phyloP scores from a whole-genome alignment of 1,140 invertebrate species.

The Cherax destructor region DNA sequence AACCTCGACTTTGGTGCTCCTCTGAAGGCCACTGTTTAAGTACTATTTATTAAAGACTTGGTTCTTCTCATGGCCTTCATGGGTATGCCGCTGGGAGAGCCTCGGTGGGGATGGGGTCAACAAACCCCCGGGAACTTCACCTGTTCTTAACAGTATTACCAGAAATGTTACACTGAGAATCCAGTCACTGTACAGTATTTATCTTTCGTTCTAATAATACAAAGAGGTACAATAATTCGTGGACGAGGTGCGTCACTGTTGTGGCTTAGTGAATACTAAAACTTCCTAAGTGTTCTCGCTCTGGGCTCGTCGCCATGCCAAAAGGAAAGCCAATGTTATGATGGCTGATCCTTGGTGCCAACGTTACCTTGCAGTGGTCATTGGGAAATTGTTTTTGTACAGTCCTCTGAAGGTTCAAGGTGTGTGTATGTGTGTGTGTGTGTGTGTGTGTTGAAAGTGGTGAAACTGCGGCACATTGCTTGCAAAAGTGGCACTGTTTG shows the following conservation, averaged over 20 bases:
- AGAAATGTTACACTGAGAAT: background rate
- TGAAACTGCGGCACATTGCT: no score
- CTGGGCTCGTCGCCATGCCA: background rate
- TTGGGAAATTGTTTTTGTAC: background rate
- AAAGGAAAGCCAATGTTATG: background rate
- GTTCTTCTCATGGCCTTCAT: background rate
- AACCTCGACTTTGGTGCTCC: constrained; percentile 33
- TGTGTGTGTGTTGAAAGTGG: no score
- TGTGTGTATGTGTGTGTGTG: background rate
- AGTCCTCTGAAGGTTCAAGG: background rate
- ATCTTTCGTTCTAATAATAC: background rate
- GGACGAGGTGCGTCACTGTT: background rate
- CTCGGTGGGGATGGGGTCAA: background rate
- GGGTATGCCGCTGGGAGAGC: background rate
- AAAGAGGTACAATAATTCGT: background rate
- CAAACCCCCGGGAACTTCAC: background rate
- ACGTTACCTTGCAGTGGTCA: background rate
- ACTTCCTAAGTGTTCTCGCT: background rate
- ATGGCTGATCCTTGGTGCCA: background rate
- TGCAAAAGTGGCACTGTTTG: background rate
- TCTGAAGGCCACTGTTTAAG: constrained; percentile 12
- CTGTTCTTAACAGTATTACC: background rate
- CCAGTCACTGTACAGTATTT: constrained; percentile 18
- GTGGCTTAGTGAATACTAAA: background rate
- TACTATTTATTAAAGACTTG: background rate